Evolutionary conservation across 2,797 vertebrate genomes (phyloP), one percentile per base, ranked within the genome.

Genomic region (Denticeps clupeoides): DNA sequence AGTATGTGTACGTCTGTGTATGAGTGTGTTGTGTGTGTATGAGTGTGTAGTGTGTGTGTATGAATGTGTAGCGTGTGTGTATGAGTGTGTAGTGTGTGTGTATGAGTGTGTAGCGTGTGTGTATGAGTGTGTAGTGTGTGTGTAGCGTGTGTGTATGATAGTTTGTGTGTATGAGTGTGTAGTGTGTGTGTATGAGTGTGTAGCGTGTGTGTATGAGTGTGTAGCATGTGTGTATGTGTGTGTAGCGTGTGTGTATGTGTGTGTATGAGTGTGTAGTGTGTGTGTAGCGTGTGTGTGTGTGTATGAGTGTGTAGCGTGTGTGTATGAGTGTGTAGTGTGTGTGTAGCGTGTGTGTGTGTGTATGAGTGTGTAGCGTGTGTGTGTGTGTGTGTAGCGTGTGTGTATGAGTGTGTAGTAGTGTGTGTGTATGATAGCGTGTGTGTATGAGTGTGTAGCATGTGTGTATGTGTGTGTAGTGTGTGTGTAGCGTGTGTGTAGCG

Each of bases 281-380:
- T 13, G 15, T 7, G 7, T 74, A 95, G 89, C 88, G 91, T 84
- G 59, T 97, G 88, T 80, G 95, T 85, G 76, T 88, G 78, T 28
- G 90, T 87, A 72, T 97, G 89, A 0, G 87, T 85, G 55, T n/a
- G n/a, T n/a, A n/a, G n/a, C n/a, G n/a, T n/a, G n/a, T n/a, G n/a
- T 15, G 19, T n/a, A 16, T n/a, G 8, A n/a, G 12, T 22, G 38
- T 18, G 38, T 7, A 15, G 6, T 15, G 9, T 21, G 45, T 15
- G 23, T 5, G 5, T 5, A 24, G 28, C 27, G 27, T 35, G 29
- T 40, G 19, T 8, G 28, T 43, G 18, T 35, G 13, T 15, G 19
- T n/a, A 16, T n/a, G 8, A n/a, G 12, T 22, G 38, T 18, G 38
- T 7, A 15, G 6, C 15, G 9, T 21, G 45, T 15, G 23, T 5